Evolutionary conservation across 2,113 vertebrate species (phyloP).

Genomic region (Chaetura pelagica): DNA sequence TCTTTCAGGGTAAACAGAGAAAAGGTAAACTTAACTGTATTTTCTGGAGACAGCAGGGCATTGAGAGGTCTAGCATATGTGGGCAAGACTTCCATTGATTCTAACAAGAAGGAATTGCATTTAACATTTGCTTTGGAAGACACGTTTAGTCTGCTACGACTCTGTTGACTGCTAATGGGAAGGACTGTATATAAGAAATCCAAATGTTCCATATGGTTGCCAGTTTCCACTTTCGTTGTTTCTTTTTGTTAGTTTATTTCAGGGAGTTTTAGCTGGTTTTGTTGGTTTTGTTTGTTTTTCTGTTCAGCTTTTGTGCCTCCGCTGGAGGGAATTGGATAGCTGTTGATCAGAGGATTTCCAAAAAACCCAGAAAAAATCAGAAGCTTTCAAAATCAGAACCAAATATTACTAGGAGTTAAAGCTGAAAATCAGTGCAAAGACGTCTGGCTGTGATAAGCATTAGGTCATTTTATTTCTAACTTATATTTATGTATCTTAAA

Average conservation of each 20-base stretch:
- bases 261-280: neutral
- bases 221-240: neutral
- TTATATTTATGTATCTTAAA: neutral
- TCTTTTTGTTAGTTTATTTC: neutral
- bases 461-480: neutral
- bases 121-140: conserved; percentile 19
- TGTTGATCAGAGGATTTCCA: neutral
- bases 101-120: neutral
- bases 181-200: conserved; percentile 2
- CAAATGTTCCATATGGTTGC: neutral
- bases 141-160: conserved; percentile 25
- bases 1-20: neutral
- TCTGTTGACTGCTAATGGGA: neutral
- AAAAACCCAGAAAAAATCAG: neutral
- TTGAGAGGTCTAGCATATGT: neutral
- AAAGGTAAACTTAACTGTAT: neutral
- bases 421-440: neutral
- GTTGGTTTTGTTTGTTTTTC: neutral
- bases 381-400: neutral
- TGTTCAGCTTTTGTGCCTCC: neutral
- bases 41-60: neutral
- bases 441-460: neutral
- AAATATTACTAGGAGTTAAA: neutral
- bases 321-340: neutral
- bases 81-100: neutral